Evolutionary conservation across 2,113 vertebrate genomes (phyloP).

Genomic region (Felis chaus): DNA sequence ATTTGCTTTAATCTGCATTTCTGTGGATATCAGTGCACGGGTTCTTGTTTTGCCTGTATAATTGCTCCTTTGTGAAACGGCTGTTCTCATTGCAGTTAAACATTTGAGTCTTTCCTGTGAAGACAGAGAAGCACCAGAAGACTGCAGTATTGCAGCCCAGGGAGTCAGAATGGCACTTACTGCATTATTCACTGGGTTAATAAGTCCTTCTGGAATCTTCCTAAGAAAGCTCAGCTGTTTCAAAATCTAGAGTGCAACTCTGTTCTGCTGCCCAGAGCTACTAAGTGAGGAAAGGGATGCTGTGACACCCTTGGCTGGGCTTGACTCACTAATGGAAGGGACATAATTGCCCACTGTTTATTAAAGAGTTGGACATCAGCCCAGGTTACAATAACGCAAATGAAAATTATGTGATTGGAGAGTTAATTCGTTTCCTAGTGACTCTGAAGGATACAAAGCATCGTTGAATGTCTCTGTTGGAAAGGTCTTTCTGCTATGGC

Average conservation of each 20-base stretch:
- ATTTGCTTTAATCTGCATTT: conserved; percentile 22
- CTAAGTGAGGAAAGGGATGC: conserved; percentile 15
- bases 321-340: not conserved
- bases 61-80: conserved; percentile 34
- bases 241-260: not conserved
- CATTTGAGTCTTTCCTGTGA: conserved; percentile 11
- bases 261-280: not conserved
- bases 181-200: not conserved
- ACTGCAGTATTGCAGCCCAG: not conserved
- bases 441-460: not conserved
- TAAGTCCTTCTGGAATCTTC: conserved; percentile 45
- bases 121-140: conserved; percentile 36
- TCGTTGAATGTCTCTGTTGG: not conserved
- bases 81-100: conserved; percentile 7
- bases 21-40: not conserved
- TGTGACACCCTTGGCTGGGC: not conserved
- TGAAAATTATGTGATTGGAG: not conserved
- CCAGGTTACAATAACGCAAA: conserved; percentile 32
- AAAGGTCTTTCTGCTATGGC: not conserved
- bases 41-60: not conserved
- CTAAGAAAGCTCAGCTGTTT: not conserved
- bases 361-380: not conserved
- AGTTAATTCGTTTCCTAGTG: not conserved
- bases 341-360: not conserved
- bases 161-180: not conserved